Conservation (phyloP, 2,888 invertebrate genomes). For the Chymomyza caudatula region DNA sequence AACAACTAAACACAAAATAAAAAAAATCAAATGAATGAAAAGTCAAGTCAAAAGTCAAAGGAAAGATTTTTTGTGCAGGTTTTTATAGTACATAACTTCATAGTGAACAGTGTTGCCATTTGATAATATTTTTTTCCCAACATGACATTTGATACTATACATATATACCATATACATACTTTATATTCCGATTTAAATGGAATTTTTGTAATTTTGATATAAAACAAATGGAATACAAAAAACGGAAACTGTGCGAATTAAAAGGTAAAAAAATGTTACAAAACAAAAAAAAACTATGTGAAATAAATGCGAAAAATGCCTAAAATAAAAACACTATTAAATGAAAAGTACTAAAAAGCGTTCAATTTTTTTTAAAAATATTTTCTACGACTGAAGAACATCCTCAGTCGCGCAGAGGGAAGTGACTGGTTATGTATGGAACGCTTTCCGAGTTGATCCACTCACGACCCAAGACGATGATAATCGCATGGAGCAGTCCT, state of each 20-base stretch:
- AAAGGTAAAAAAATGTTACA: slow-evolving; percentile 1
- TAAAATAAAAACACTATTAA: not conserved
- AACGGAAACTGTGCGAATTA: not conserved
- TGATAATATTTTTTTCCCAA: slow-evolving; percentile 66
- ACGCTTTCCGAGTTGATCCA: no score
- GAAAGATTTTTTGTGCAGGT: slow-evolving; percentile 70
- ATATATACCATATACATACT: slow-evolving; percentile 48
- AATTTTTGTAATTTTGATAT: slow-evolving; percentile 72
- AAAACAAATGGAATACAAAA: slow-evolving; percentile 48
- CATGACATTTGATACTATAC: slow-evolving; percentile 54
- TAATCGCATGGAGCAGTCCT: no score
- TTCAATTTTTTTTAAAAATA: no score
- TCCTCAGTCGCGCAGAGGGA: no score
- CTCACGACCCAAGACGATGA: no score
- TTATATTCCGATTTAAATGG: slow-evolving; percentile 70
- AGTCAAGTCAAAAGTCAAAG: slow-evolving; percentile 4
- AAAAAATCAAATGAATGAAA: slow-evolving; percentile 20
- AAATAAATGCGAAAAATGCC: slow-evolving; percentile 41
- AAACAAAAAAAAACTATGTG: slow-evolving; percentile 32
- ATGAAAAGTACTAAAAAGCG: not conserved
- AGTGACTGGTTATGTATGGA: no score
- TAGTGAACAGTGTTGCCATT: slow-evolving; percentile 67
- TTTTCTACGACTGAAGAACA: no score
- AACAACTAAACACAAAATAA: slow-evolving; percentile 26
- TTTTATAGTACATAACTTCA: slow-evolving; percentile 42